These are phyloP conservation scores for Phrynosoma platyrhinos DNA, from an alignment of 2,113 vertebrate genomes.

Conservation along the genomic window DNA sequence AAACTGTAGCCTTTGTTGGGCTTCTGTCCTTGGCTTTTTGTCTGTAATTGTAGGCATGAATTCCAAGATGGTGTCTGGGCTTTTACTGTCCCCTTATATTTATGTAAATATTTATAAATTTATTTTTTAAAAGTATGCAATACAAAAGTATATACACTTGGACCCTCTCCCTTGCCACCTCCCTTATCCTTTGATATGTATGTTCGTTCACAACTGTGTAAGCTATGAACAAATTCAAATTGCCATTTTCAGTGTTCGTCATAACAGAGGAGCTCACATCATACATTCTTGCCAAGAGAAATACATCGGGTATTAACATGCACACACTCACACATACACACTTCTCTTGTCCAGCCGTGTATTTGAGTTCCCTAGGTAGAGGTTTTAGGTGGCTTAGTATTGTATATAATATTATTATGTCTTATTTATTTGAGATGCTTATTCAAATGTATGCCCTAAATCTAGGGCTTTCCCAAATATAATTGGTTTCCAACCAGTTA, in stretches of 20 bases:
- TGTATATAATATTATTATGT: conserved; percentile 80
- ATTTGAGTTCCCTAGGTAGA: conserved; percentile 67
- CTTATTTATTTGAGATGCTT: conserved; percentile 86
- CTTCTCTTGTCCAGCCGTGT: conserved; percentile 74
- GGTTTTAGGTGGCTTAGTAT: conserved; percentile 75
- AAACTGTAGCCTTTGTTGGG: conserved; percentile 70
- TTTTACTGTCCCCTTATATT: conserved; percentile 73
- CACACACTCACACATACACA: background rate
- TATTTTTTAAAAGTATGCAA: conserved; percentile 72
- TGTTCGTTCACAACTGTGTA: conserved; percentile 74
- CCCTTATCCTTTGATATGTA: conserved; percentile 59
- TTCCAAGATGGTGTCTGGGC: conserved; percentile 68
- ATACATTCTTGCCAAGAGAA: conserved; percentile 74
- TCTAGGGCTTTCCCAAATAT: conserved; percentile 86
- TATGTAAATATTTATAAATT: conserved; percentile 77
- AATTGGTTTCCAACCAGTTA: conserved; percentile 80
- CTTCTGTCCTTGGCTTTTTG: conserved; percentile 70
- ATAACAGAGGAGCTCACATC: conserved; percentile 71
- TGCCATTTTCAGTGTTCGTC: conserved; percentile 70
- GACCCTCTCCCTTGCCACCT: conserved; percentile 62
- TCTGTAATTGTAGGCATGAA: conserved; percentile 75
- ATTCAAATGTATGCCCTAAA: conserved; percentile 84
- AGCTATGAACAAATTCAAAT: conserved; percentile 70
- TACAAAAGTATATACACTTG: conserved; percentile 67
- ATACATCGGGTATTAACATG: conserved; percentile 59